Evolutionary conservation across 2,113 vertebrate genomes (phyloP).

Genomic region (Pseudorasbora parva): DNA sequence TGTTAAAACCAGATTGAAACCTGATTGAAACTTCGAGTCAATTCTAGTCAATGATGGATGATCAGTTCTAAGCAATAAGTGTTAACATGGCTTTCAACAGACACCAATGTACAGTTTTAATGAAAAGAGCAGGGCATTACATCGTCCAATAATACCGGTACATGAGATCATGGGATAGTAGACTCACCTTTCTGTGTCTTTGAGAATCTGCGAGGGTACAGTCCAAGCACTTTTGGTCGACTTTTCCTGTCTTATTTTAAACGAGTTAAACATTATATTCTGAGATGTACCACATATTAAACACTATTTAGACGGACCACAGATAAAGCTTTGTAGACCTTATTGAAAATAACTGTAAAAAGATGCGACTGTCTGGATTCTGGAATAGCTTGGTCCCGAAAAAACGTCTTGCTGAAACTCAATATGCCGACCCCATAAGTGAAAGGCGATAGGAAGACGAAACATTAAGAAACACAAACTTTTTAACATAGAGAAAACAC

Average conservation of each 20-base stretch:
- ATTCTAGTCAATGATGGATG: neutral
- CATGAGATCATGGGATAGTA: neutral
- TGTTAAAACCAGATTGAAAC: too few species aligned
- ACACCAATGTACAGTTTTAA: neutral
- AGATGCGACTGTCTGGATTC: neutral
- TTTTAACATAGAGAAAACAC: neutral
- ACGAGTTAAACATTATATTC: neutral
- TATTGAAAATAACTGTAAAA: neutral
- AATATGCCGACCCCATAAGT: conserved; percentile 50
- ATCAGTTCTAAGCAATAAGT: neutral
- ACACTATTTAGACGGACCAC: neutral
- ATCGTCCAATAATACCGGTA: neutral
- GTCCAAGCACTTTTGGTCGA: neutral
- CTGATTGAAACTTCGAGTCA: too few species aligned
- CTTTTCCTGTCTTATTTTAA: neutral
- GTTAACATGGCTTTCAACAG: neutral
- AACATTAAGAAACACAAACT: conserved; percentile 3
- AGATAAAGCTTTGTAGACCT: neutral
- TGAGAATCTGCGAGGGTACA: neutral
- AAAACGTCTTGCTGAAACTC: conserved; percentile 37
- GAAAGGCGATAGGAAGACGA: conserved; percentile 61
- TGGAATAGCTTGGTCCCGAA: neutral
- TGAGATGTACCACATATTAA: neutral
- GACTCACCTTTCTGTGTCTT: neutral
- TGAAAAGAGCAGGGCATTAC: neutral